Evolutionary conservation across 2,888 invertebrate species (phyloP), one percentile per base, ranked within the genome.

Genomic region (Magallana nippona): DNA sequence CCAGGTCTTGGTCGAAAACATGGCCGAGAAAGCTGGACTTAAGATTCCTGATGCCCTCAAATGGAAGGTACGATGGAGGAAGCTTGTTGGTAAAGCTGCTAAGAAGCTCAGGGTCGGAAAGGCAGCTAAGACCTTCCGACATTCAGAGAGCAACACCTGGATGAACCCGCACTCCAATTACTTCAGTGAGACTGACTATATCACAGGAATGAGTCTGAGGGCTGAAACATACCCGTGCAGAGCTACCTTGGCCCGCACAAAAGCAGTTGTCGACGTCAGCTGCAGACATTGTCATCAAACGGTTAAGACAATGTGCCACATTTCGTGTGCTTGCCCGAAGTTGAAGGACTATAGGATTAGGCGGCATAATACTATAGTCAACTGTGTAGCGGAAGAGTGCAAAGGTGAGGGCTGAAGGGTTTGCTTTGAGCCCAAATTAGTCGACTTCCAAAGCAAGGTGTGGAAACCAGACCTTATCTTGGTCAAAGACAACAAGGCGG

Each of bases 281-380:
- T 82, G 85, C 56, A 15, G 82, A 32, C 55, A 71, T 5, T 86
- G 83, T 55, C 13, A 71, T 10, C n/a, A 1, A 22, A 55, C 58
- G 8, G 27, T 58, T 3, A 84, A 86, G 56, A 86, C 83, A 5
- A 27, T 86, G 19, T 83, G 86, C 0, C 86, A 86, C 78, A 84
- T 86, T 8, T 86, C 84, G 1, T 83, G 86, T n/a, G 57, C 55
- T 8, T 82, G 81, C 27, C 57, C 62, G 1, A n/a, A 32, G 1
- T 63, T 81, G 3, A 86, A 86, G 27, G 79, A 81, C n/a, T 84
- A 83, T 15, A n/a, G 84, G 15, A 86, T 86, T 10, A 22, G 58
- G 1, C 8, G 86, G 11, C 86, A 86, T 19, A 86, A 86, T 78
- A 71, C 63, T n/a, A 71, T 86, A 1, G 63, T 55, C 1, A 32